These are phyloP conservation scores for Apomyelois bistriatella DNA, from an alignment of 2,888 invertebrate species.

Conservation along the genomic window DNA sequence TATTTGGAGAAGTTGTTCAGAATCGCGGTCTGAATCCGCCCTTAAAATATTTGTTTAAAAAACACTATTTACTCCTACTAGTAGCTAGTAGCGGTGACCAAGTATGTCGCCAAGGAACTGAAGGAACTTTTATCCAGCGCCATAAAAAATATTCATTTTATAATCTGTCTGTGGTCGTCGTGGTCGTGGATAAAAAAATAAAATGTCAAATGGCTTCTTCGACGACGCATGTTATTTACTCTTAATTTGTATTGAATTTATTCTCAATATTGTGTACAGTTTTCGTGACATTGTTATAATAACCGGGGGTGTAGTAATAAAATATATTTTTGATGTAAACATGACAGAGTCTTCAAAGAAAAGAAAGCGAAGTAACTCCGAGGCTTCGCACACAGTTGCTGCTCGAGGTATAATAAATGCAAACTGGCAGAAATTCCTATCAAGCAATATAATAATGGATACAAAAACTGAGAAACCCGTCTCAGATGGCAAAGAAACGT, in stretches of 20 bases:
- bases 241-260: constrained; percentile 45
- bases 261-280: constrained; percentile 42
- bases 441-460: constrained; percentile 52
- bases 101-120: too few relatives aligned
- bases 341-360: constrained; percentile 63
- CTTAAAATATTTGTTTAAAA: too few relatives aligned
- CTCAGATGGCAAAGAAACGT: constrained; percentile 29
- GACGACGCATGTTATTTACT: constrained; percentile 45
- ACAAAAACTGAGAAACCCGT: constrained; percentile 47
- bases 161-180: neutral
- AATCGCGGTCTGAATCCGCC: too few relatives aligned
- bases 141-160: too few relatives aligned
- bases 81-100: too few relatives aligned
- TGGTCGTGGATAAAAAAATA: constrained; percentile 9
- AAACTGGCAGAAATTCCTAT: constrained; percentile 68
- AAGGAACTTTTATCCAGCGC: too few relatives aligned
- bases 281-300: constrained; percentile 29
- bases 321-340: constrained; percentile 43
- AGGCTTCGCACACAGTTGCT: constrained; percentile 47
- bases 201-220: constrained; percentile 43
- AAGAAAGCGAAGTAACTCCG: constrained; percentile 44
- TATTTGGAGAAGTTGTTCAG: too few relatives aligned
- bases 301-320: neutral
- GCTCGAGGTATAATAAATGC: constrained; percentile 57
- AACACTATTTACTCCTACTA: too few relatives aligned